A percentile compares a stretch with the other conserved stretches of the same genome.
These are phyloP conservation scores for Anisognathus igniventris DNA, from an alignment of 2,797 vertebrate genomes.

Conservation along the genomic window DNA sequence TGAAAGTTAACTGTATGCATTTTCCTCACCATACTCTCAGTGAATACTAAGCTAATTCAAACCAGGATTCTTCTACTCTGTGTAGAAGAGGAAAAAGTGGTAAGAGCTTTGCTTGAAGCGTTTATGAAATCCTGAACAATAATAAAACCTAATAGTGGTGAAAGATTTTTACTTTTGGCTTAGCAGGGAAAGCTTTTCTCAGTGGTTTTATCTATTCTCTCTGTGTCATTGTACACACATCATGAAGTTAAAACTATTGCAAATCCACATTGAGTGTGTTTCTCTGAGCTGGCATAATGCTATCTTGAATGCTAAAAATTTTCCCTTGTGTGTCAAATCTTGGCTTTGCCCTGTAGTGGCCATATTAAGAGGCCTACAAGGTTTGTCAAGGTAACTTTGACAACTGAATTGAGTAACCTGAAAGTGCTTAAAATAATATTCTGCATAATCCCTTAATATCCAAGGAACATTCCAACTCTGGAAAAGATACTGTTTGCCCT, in stretches of 20 bases:
- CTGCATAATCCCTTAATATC: background rate
- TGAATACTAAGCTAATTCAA: constrained; percentile 17
- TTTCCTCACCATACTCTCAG: background rate
- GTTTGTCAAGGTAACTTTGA: background rate
- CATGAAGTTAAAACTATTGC: background rate
- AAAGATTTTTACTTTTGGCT: background rate
- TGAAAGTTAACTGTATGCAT: background rate
- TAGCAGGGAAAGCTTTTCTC: constrained; percentile 3
- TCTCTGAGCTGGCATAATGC: background rate
- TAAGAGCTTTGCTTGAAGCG: background rate
- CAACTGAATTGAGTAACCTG: background rate
- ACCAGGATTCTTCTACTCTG: background rate
- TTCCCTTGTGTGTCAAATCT: background rate
- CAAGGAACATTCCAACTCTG: background rate
- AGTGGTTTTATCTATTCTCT: background rate
- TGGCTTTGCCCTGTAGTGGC: background rate
- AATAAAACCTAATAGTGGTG: background rate
- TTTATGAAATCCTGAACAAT: constrained; percentile 9
- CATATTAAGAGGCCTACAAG: background rate
- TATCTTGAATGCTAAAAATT: background rate
- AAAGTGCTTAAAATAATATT: background rate
- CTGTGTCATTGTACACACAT: background rate
- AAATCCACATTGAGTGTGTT: background rate
- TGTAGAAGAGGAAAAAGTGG: background rate
- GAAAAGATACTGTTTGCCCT: background rate